These are phyloP conservation scores for Nerophis lumbriciformis DNA, from an alignment of 2,113 vertebrate species.

Conservation along the genomic window DNA sequence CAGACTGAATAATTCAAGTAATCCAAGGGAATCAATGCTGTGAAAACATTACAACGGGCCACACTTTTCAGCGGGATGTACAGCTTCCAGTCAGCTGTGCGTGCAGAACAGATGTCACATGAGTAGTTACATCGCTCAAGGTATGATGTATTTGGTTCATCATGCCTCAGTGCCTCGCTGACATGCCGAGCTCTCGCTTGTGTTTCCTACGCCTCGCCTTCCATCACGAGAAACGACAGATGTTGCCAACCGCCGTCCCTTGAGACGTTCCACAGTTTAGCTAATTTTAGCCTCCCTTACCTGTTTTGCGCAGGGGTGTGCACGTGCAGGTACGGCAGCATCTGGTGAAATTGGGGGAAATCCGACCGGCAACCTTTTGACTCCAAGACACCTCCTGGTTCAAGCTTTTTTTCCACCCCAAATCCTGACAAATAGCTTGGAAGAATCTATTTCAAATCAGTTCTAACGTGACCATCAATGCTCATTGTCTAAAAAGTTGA, in stretches of 20 bases:
- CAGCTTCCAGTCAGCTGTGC: slow-evolving; percentile 21
- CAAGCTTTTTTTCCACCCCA: too few species aligned
- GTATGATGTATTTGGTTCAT: slow-evolving; percentile 53
- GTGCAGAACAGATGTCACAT: slow-evolving; percentile 48
- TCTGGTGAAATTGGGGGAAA: neutral
- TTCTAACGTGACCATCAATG: too few species aligned
- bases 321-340: slow-evolving; percentile 12
- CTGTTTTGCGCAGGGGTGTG: slow-evolving; percentile 10
- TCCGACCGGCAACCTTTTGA: slow-evolving; percentile 1
- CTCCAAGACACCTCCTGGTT: too few species aligned
- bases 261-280: slow-evolving; percentile 38
- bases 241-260: slow-evolving; percentile 46
- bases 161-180: slow-evolving; percentile 44
- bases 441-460: too few species aligned
- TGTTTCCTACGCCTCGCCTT: slow-evolving; percentile 44
- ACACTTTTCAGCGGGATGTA: neutral
- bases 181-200: slow-evolving; percentile 53
- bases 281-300: slow-evolving; percentile 36
- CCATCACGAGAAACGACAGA: slow-evolving; percentile 46
- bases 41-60: slow-evolving; percentile 3
- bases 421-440: too few species aligned
- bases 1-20: neutral
- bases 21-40: neutral
- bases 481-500: too few species aligned
- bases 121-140: slow-evolving; percentile 50